Base-by-base conservation (phyloP, 2,888 invertebrate species). In the Patella pellucida region DNA sequence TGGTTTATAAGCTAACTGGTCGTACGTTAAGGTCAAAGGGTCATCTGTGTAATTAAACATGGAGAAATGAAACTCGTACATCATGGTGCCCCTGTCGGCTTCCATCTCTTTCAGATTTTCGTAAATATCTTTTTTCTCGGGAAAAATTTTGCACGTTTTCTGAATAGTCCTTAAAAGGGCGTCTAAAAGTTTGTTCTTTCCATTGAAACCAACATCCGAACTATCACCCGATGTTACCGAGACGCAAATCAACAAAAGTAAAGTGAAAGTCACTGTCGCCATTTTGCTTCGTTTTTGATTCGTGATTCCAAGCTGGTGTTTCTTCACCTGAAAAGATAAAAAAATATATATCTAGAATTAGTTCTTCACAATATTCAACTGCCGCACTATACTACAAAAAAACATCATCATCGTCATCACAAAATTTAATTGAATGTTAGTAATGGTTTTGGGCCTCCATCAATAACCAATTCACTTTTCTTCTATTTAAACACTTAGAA, bases 1-100 rank as follows among this genome's bases (percentile, higher is more conserved):
- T 0, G 88, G 85, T 79, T 86, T 83, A 76, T 87, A 89, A 41
- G 41, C 41, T 51, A 83, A 80, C 7, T 75, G 19, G 1, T 27
- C 70, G 4, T 81, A 78, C 11, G 11, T 62, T 23, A 62, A 3
- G 11, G 19, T 19, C 14, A 62, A 62, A 19, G 62, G 62, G 19
- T 62, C 62, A 23, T 19, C 19, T 23, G 62, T 62, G 41, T 41
- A 41, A 62, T 62, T 62, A 62, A 62, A 62, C 62, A 62, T 62
- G 62, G 62, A 62, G 14, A 73, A 54, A 68, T 68, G 41, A 27
- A 74, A 52, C 51, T 74, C 71, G 15, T 70, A 74, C 27, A 74
- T 41, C 67, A 71, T 52, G 15, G 69, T 51, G 11, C 56, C 23
- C 56, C 27, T 67, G 1, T 56, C 31, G 19, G 15, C 27, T 3